phyloP scores from a whole-genome alignment of 2,797 vertebrate species.

The Tenualosa ilisha region DNA sequence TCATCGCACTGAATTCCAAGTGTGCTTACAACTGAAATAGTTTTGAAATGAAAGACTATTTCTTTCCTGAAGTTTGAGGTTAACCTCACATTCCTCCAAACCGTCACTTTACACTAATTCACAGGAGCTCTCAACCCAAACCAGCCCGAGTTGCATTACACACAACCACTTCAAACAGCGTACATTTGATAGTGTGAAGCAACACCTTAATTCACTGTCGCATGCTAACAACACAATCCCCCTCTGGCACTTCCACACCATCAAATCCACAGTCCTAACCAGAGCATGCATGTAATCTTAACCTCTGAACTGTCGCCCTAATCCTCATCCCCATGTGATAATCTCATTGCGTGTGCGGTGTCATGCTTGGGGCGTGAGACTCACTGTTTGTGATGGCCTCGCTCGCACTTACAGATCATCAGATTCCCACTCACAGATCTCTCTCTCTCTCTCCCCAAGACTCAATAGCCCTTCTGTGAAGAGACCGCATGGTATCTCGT shows the following conservation, averaged over 20 bases:
- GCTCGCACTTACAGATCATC: background rate
- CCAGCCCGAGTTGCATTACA: background rate
- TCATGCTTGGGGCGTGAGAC: constrained; percentile 34
- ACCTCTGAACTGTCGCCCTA: constrained; percentile 43
- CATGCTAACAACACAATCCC: constrained; percentile 10
- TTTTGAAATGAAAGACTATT: background rate
- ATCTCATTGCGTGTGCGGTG: constrained; percentile 33
- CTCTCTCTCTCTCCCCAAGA: background rate
- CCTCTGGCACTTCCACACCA: background rate
- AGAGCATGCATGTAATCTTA: constrained; percentile 49
- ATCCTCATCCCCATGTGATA: constrained; percentile 42
- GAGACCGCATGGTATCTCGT: background rate
- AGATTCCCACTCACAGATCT: background rate
- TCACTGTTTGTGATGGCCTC: constrained; percentile 33
- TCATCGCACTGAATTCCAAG: constrained; percentile 69
- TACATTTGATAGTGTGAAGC: background rate
- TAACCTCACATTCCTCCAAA: background rate
- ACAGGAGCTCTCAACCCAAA: background rate
- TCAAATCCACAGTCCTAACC: constrained; percentile 48
- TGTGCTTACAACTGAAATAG: constrained; percentile 54
- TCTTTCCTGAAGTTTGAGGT: background rate
- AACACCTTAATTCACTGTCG: background rate
- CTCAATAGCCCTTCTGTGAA: background rate
- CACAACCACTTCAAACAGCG: background rate
- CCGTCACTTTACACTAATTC: background rate